Evolutionary conservation across 2,797 vertebrate species (phyloP).

Genomic region (Podargus strigoides): DNA sequence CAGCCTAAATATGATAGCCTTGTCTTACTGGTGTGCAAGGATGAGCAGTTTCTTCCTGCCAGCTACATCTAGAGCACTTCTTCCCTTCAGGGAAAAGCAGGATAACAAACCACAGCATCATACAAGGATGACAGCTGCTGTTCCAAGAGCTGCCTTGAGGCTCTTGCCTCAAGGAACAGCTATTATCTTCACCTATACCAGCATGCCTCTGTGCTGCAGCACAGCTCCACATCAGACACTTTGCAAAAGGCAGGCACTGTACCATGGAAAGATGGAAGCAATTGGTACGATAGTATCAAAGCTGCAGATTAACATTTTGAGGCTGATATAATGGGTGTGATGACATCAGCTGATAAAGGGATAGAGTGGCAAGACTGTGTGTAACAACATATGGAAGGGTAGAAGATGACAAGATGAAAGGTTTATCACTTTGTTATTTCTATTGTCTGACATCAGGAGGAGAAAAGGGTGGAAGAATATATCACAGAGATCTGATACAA

Average conservation of each 20-base stretch:
- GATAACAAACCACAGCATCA: not conserved
- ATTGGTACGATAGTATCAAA: not conserved
- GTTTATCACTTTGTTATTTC: not conserved
- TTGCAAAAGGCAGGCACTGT: not conserved
- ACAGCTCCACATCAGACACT: not conserved
- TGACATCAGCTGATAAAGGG: not conserved
- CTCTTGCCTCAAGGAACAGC: not conserved
- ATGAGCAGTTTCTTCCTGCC: not conserved
- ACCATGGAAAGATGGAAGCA: not conserved
- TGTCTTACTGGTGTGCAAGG: not conserved
- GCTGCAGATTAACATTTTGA: not conserved
- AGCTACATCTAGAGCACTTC: not conserved
- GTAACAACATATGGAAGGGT: rapidly evolving
- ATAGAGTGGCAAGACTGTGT: not conserved
- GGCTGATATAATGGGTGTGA: not conserved
- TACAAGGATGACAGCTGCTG: not conserved
- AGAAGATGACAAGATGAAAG: not conserved
- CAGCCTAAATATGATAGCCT: too few relatives aligned
- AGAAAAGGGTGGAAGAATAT: not conserved
- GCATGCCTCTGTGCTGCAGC: not conserved
- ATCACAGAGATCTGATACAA: not conserved
- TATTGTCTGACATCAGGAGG: not conserved
- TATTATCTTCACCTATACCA: not conserved
- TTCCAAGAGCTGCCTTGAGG: not conserved
- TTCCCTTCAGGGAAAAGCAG: not conserved